Evolutionary conservation across 2,888 invertebrate genomes (phyloP).

Genomic region (Hesperia comma): DNA sequence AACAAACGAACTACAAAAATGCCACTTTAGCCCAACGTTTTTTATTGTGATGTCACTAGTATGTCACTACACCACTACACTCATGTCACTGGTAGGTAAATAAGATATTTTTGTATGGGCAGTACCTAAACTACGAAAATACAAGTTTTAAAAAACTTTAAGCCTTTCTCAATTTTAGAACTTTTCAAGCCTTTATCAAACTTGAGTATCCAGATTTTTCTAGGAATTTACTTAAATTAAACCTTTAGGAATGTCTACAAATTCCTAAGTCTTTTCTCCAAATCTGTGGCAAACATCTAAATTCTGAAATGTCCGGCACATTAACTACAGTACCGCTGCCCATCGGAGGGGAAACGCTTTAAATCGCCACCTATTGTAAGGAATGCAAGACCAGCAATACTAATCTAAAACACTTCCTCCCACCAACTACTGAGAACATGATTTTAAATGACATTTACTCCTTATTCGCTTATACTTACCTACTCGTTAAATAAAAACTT

Average conservation of each 20-base stretch:
- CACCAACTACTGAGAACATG: neutral
- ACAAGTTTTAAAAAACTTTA: too few species aligned
- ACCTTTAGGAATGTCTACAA: slow-evolving; percentile 30
- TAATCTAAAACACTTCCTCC: neutral
- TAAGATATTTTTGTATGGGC: too few species aligned
- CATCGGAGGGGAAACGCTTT: slow-evolving; percentile 73
- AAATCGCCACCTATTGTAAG: slow-evolving; percentile 73
- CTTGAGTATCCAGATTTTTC: too few species aligned
- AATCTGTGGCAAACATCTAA: slow-evolving; percentile 58
- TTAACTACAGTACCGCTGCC: slow-evolving; percentile 76
- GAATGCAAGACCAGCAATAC: slow-evolving; percentile 41
- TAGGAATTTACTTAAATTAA: neutral
- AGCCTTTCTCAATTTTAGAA: too few species aligned
- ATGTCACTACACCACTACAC: too few species aligned
- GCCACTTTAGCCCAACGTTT: too few species aligned
- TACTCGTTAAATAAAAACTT: too few species aligned
- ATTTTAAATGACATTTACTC: neutral
- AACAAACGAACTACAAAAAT: too few species aligned
- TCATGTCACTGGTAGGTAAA: too few species aligned
- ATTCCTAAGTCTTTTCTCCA: slow-evolving; percentile 24
- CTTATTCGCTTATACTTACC: neutral
- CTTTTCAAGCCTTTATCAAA: too few species aligned
- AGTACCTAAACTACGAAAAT: too few species aligned
- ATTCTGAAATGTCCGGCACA: slow-evolving; percentile 77
- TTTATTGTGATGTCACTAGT: too few species aligned